Percentiles rank a stretch among this genome's conserved stretches.
These are phyloP conservation scores for Cydia fagiglandana DNA, from an alignment of 1,140 invertebrate species.

Conservation along the genomic window DNA sequence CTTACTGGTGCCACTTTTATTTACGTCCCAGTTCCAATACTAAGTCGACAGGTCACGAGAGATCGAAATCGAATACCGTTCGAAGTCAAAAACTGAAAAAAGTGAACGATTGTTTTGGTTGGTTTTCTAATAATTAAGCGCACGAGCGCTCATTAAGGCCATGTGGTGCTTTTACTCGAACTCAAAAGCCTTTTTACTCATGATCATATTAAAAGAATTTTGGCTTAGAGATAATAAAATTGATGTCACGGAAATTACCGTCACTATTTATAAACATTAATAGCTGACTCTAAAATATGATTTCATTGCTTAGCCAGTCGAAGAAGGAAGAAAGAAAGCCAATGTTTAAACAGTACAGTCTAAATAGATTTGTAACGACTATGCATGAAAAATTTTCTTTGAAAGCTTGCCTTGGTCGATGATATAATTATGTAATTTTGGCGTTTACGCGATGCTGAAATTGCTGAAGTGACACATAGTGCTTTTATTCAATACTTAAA, in stretches of 20 bases:
- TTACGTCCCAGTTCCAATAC: constrained; percentile 10
- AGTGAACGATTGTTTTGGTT: not conserved
- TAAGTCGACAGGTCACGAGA: constrained; percentile 18
- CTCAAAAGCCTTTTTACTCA: not conserved
- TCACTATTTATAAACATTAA: no score
- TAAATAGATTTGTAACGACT: no score
- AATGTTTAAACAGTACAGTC: no score
- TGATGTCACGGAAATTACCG: not conserved
- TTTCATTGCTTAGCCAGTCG: no score
- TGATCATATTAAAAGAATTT: not conserved
- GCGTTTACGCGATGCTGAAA: no score
- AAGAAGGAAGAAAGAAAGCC: no score
- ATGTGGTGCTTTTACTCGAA: not conserved
- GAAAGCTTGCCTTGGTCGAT: no score
- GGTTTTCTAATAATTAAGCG: constrained; percentile 18
- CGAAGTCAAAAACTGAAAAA: constrained; percentile 1
- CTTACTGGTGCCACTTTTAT: not conserved
- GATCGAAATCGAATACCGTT: constrained; percentile 17
- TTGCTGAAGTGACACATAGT: no score
- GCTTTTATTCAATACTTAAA: no score
- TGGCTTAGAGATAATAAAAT: not conserved
- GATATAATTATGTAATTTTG: no score
- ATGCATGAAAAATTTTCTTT: no score
- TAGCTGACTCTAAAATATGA: no score
- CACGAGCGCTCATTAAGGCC: constrained; percentile 17